Evolutionary conservation across 2,797 vertebrate species (phyloP), one percentile per base, ranked within the genome.

Genomic region (Phataginus tetradactyla): DNA sequence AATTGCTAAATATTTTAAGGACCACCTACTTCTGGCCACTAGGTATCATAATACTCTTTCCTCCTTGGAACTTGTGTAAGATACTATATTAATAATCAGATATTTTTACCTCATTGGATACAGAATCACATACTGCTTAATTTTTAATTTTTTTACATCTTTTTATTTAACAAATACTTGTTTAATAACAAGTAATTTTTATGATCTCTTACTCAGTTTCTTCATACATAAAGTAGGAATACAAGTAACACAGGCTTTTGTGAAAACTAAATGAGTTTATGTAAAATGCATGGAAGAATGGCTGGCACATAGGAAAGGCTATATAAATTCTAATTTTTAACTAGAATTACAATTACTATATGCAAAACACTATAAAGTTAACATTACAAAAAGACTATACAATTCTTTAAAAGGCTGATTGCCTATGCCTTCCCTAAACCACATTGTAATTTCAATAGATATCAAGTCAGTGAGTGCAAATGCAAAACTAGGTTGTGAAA

Each of bases 191-290:
- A 66, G 15, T 39, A 91, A 42, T 37, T 85, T 3, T 29, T 39
- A 14, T 37, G 4, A 51, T 90, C 49, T 78, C 21, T 45, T 75
- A 39, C 9, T 89, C 29, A 42, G 7, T 85, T 90, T 81, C 20
- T 20, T 71, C 53, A 42, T 78, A 37, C 68, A 2, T 59, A 92
- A 87, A 69, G 23, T 88, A 34, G 34, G 18, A 10, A 61, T 55
- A 9, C 23, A 55, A 34, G 53, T 6, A 87, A 25, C 77, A 49
- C 0, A 57, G 8, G n/a, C 13, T 63, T 92, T 18, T 71, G 32
- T 74, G 64, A 91, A 91, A 94, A 85, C 34, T 81, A 87, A 93
- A 27, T 49, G 51, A 39, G 32, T 80, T 57, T 77, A 55, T 39
- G 12, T 42, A 86, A 91, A 94, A 84, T 72, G 25, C 29, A 69